These are phyloP conservation scores for Scaeva pyrastri DNA, from an alignment of 2,888 invertebrate genomes.

Conservation along the genomic window DNA sequence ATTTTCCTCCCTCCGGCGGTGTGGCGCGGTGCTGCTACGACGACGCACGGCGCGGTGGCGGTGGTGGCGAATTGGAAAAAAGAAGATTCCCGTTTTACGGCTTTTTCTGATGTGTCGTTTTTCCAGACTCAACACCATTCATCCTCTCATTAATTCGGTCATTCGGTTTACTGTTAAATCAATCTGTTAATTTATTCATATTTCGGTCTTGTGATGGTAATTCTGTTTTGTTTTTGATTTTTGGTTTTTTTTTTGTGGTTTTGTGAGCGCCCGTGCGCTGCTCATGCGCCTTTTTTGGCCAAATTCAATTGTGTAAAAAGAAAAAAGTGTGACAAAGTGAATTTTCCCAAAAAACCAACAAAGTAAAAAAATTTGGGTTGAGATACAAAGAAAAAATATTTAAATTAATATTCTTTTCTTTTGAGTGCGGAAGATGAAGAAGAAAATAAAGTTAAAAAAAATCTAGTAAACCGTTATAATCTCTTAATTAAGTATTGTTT, in stretches of 20 bases:
- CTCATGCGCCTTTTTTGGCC: slow-evolving; percentile 25
- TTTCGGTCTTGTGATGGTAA: slow-evolving; percentile 39
- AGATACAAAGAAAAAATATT: slow-evolving; percentile 26
- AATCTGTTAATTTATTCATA: slow-evolving; percentile 66
- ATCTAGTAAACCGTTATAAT: background rate
- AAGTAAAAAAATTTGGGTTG: background rate
- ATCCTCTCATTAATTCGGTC: slow-evolving; percentile 70
- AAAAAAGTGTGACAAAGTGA: slow-evolving; percentile 14
- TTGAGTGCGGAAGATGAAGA: background rate
- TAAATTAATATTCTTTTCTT: background rate
- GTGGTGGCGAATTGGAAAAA: slow-evolving; percentile 10
- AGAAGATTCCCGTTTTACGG: slow-evolving; percentile 36
- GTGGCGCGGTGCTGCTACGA: background rate
- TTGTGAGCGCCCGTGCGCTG: slow-evolving; percentile 18
- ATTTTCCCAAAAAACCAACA: slow-evolving; percentile 24
- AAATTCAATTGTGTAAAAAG: slow-evolving; percentile 20
- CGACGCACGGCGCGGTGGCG: no score
- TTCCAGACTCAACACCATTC: slow-evolving; percentile 23
- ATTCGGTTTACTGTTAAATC: slow-evolving; percentile 69
- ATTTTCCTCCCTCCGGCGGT: slow-evolving; percentile 25
- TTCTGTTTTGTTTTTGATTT: background rate
- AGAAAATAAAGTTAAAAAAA: background rate
- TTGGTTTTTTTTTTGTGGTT: slow-evolving; percentile 2
- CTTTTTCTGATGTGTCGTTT: slow-evolving; percentile 19
- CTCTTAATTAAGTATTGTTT: slow-evolving; percentile 12